Evolutionary conservation across 2,797 vertebrate species (phyloP), one percentile per base, ranked within the genome.

Genomic region (Picus viridis): DNA sequence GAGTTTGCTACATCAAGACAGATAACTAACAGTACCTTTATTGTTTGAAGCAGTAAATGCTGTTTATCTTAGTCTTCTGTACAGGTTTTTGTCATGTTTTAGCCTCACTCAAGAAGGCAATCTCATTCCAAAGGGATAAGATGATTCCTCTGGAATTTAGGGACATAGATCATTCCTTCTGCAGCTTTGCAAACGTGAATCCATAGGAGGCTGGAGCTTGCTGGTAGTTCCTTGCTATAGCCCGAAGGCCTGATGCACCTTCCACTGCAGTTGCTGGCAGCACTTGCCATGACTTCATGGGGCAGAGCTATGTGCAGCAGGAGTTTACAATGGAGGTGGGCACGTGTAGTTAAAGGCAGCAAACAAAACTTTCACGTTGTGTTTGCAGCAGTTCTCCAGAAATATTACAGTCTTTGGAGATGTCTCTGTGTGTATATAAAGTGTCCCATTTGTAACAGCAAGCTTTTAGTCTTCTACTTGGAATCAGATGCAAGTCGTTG

Each of bases 1-100:
- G 29, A 8, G 1, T 90, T 83, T 86, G 36, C 71, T 86, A 53
- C 39, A 0, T 59, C 54, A 63, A 24, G 62, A 32, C 26, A 75
- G 64, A 63, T 76, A 89, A 70, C 34, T 84, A 68, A 72, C 63
- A 93, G 82, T 61, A 82, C 47, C 54, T 94, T 83, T 76, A 47
- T 49, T 93, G 72, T 88, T 47, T 83, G 51, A 84, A 86, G 62
- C 58, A 77, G 49, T 53, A 73, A 93, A 62, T 67, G 19, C 2
- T 78, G 9, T 87, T 94, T 89, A 75, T 78, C 64, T 76, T 58
- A 27, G 67, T 53, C 27, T 30, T 73, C 49, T 47, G 59, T 84
- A 24, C 59, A 70, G 16, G 16, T 73, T 91, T 89, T 78, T 14
- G 16, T 64, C 77, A 54, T 56, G n/a, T 65, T 84, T 81, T 49